Evolutionary conservation across 2,888 invertebrate species (phyloP).

Genomic region (Entomobrya multifasciata): DNA sequence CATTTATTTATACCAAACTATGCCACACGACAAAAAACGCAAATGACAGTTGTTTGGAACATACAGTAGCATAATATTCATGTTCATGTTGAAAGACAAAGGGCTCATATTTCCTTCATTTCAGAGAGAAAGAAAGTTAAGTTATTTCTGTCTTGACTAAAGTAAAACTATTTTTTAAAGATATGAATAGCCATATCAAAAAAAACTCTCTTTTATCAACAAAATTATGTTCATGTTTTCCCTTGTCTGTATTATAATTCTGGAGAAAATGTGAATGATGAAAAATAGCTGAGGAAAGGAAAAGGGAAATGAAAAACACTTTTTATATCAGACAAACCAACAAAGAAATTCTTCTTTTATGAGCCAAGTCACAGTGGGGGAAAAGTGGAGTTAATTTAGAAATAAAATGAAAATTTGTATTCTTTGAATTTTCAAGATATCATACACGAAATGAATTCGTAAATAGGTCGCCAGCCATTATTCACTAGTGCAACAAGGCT

Average conservation of each 20-base stretch:
- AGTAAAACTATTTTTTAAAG: no score
- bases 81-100: no score
- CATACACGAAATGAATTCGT: slow-evolving; percentile 31
- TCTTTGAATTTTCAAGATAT: slow-evolving; percentile 39
- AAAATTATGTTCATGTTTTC: not conserved
- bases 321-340: not conserved
- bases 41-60: no score
- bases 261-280: slow-evolving; percentile 12
- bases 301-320: slow-evolving; percentile 19
- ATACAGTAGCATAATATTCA: no score
- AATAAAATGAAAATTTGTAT: slow-evolving; percentile 42
- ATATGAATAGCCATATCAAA: no score
- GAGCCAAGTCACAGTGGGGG: slow-evolving; percentile 34
- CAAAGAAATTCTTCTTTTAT: not conserved
- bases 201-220: slow-evolving; percentile 12
- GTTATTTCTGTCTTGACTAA: no score
- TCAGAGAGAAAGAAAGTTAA: no score
- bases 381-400: slow-evolving; percentile 48
- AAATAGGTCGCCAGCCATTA: no score
- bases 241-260: slow-evolving; percentile 14
- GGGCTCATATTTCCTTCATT: no score
- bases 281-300: slow-evolving; percentile 15
- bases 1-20: slow-evolving; percentile 9
- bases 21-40: slow-evolving; percentile 24
- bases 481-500: no score